These are phyloP conservation scores for Leucozona laternaria DNA, from an alignment of 2,888 invertebrate genomes.

Conservation along the genomic window DNA sequence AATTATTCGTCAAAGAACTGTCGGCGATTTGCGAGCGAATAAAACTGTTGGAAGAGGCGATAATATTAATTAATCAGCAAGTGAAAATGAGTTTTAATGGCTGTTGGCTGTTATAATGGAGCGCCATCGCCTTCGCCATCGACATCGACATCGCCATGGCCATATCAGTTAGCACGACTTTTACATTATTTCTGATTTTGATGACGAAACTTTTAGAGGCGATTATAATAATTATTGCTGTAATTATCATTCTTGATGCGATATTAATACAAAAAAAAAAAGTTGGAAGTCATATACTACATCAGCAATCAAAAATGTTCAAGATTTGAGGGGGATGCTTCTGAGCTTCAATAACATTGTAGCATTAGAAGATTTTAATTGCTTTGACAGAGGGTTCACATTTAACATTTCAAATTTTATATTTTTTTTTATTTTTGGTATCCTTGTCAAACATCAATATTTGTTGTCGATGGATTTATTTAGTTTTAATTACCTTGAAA, in stretches of 20 bases:
- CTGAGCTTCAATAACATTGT: not conserved
- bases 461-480: not conserved
- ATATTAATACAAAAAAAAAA: constrained; percentile 41
- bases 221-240: constrained; percentile 56
- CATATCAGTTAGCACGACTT: constrained; percentile 54
- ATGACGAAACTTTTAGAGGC: constrained; percentile 59
- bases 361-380: not conserved
- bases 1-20: constrained; percentile 28
- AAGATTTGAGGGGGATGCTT: not conserved
- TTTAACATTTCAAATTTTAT: not conserved
- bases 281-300: constrained; percentile 23
- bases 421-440: not conserved
- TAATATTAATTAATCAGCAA: constrained; percentile 41
- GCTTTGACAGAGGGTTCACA: not conserved
- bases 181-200: constrained; percentile 61
- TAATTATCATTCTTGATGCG: constrained; percentile 52
- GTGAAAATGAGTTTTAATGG: constrained; percentile 39
- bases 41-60: constrained; percentile 31
- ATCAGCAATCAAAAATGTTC: constrained; percentile 28
- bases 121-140: constrained; percentile 30
- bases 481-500: constrained; percentile 10
- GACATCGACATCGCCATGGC: too few relatives aligned
- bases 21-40: constrained; percentile 9
- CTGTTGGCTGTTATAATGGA: constrained; percentile 47
- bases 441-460: not conserved